phyloP scores from a whole-genome alignment of 2,113 vertebrate genomes.

The Misgurnus mizolepis region DNA sequence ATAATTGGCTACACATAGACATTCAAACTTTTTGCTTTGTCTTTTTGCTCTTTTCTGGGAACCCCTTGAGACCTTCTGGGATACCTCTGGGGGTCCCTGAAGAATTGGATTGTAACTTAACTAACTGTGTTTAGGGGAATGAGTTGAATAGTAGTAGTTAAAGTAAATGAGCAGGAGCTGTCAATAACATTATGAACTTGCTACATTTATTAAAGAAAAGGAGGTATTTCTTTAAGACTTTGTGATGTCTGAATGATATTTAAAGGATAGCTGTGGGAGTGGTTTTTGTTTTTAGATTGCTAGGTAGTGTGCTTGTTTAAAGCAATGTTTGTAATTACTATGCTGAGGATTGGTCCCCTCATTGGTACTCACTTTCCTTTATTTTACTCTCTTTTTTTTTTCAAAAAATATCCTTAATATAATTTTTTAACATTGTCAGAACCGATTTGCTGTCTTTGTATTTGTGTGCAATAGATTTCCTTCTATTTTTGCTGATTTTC shows the following conservation, averaged over 20 bases:
- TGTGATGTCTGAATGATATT: background rate
- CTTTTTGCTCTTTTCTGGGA: too few relatives aligned
- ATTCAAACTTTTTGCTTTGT: too few relatives aligned
- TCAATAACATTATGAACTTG: background rate
- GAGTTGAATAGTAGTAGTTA: background rate
- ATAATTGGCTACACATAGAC: too few relatives aligned
- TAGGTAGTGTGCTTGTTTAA: background rate
- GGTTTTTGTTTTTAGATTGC: background rate
- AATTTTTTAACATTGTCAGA: background rate
- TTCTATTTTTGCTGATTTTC: background rate
- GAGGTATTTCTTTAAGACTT: background rate
- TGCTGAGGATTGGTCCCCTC: background rate
- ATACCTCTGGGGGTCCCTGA: background rate
- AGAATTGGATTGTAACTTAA: background rate
- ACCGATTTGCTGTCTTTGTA: background rate
- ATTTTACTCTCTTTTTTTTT: conserved; percentile 8
- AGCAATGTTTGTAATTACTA: background rate
- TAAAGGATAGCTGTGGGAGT: background rate
- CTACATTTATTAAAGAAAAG: background rate
- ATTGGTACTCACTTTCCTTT: too few relatives aligned
- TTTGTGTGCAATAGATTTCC: background rate
- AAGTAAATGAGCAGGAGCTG: background rate
- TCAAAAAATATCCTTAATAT: background rate
- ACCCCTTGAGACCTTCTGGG: too few relatives aligned
- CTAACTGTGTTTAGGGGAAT: background rate